These are phyloP conservation scores for Trachelipus rathkii DNA, from an alignment of 1,140 invertebrate genomes.

Conservation along the genomic window DNA sequence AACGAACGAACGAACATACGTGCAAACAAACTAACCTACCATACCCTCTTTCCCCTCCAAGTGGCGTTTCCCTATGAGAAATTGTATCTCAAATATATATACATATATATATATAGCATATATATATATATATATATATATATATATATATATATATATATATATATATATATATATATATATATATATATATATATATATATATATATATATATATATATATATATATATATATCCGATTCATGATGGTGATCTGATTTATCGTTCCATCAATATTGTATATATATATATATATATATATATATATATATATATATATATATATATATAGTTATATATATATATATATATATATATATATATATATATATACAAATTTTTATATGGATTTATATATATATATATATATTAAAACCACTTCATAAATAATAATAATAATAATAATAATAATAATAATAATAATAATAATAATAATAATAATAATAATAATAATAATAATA, in stretches of 20 bases:
- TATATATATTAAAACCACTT: background rate
- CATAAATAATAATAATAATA: constrained; percentile 14
- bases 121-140: constrained; percentile 15
- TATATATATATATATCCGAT: constrained; percentile 12
- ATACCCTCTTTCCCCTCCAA: no score
- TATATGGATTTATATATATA: constrained; percentile 17
- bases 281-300: no score
- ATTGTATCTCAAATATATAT: constrained; percentile 8
- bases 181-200: constrained; percentile 20
- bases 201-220: constrained; percentile 19
- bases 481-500: background rate
- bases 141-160: background rate
- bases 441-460: constrained; percentile 20
- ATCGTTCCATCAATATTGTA: background rate
- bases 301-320: no score
- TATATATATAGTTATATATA: no score
- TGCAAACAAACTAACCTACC: no score
- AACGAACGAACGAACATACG: no score
- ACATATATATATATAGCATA: constrained; percentile 1
- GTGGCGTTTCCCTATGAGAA: no score
- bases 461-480: constrained; percentile 12
- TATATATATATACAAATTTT: constrained; percentile 16
- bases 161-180: constrained; percentile 13
- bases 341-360: constrained; percentile 8
- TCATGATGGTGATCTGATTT: background rate